Base-by-base conservation (phyloP, 1,140 invertebrate species). In the Bombus pyrosoma region DNA sequence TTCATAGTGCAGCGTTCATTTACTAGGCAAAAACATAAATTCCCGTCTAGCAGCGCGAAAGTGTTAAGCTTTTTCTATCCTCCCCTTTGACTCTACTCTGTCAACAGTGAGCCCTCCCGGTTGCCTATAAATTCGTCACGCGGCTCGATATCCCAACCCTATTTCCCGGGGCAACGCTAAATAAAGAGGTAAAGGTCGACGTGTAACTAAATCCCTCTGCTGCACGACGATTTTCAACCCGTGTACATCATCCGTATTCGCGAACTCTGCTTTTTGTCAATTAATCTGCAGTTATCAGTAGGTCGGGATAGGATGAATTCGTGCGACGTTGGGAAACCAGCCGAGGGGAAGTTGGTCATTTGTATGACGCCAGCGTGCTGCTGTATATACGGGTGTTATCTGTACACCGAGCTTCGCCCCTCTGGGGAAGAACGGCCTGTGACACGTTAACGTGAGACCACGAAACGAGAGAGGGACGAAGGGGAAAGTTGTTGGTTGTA, bases 381-480 rank as follows among this genome's bases (percentile, higher is more conserved):
- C 64, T 88, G 83, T 86, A 39, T 90, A 88, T 91, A 87, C 72
- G 85, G 86, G 83, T 75, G 87, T 92, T 92, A 92, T 92, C 90
- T 89, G 75, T 79, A 62, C 86, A 47, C 74, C 43, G 83, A 75
- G 80, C 43, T 73, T 15, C 53, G 25, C 69, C 53, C 47, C 53
- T 18, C 28, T 59, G 69, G 73, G 85, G 47, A 43, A 59, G 74
- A 77, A 81, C 79, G 53, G 57, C 57, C 47, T 37, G 73, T 80
- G 81, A 69, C 82, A 68, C 75, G 66, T 79, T 82, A 84, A 59
- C 75, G 66, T 22, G 39, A 66, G 53, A 47, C 68, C 47, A 6
- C 34, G 10, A 32, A 25, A 69, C 68, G 53, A 22, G 25, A 43
- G 39, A n/a, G 69, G 39, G 25, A 28, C 10, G 22, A 15, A 10